phyloP scores from a whole-genome alignment of 2,113 vertebrate genomes.

The Corydoras sp. region DNA sequence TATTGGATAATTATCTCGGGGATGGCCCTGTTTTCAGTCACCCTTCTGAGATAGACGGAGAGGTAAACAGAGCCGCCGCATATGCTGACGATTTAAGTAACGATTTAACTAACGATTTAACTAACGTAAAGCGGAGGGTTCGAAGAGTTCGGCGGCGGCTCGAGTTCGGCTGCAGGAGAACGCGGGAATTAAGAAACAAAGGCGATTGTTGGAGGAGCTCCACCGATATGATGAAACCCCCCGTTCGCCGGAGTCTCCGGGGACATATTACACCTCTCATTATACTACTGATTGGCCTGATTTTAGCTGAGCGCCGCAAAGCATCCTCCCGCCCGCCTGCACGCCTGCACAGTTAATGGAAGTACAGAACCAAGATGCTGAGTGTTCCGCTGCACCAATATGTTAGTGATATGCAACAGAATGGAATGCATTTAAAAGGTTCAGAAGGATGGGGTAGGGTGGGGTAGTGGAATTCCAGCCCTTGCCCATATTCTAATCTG shows the following conservation, averaged over 20 bases:
- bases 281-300: constrained; percentile 89
- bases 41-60: constrained; percentile 28
- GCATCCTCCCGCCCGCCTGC: constrained; percentile 69
- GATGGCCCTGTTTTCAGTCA: constrained; percentile 54
- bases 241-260: constrained; percentile 76
- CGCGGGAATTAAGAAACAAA: constrained; percentile 46
- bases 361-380: constrained; percentile 50
- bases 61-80: constrained; percentile 10
- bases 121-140: constrained; percentile 42
- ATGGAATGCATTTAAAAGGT: no score
- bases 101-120: neutral
- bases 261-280: constrained; percentile 90
- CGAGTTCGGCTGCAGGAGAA: constrained; percentile 8
- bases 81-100: neutral
- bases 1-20: constrained; percentile 62
- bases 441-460: no score
- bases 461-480: no score
- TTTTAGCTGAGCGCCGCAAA: constrained; percentile 79
- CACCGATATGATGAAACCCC: constrained; percentile 85
- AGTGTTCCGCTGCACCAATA: neutral
- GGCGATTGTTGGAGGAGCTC: constrained; percentile 78
- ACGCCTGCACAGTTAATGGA: constrained; percentile 41
- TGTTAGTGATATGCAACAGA: neutral
- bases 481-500: no score
- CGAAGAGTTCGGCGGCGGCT: constrained; percentile 1